Evolutionary conservation across 1,140 invertebrate species (phyloP), one percentile per base, ranked within the genome.

Genomic region (Diachasmimorpha longicaudata): DNA sequence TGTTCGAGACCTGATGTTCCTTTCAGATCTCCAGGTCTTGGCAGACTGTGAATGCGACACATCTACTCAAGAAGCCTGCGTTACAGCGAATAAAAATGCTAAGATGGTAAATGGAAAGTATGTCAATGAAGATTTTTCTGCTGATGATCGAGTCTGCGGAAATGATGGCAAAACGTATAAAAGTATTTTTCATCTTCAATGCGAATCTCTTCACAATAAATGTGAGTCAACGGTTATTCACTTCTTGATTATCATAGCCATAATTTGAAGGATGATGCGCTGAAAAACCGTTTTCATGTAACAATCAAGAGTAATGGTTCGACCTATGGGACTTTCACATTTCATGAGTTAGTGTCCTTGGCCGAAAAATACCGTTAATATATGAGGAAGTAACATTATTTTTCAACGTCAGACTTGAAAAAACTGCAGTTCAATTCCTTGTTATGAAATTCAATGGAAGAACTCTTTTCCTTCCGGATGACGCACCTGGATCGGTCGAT

Each of bases 141-240:
- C 11, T 19, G 31, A 76, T 6, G 72, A 79, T 21, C 36, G 48
- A 58, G 83, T 85, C 21, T 87, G 85, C 68, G 86, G 84, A 63
- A 82, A 78, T 74, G 85, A 87, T 72, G 85, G 84, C 14, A 72
- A 78, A 19, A 84, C 85, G 14, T 85, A 86, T 69, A 72, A 48
- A 21, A 85, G 82, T 36, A 77, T 78, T 36, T 76, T 83, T 77
- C 85, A 86, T 71, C 76, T 87, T 25, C 79, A 80, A 31, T 87
- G 86, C 70, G 78, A 84, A 13, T 80, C 75, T 21, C 72, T 71
- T 55, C 76, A 78, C 19, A 79, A 85, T 72, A 83, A 82, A 83
- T 80, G 85, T 87, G 74, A 44, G 14, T 77, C 36, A 42, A 36
- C 21, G 8, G 11, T 70, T 48, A 71, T n/a, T 46, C 13, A 42